These are phyloP conservation scores for Drosophila parthenogenetica DNA, from an alignment of 2,888 invertebrate genomes.

Conservation along the genomic window DNA sequence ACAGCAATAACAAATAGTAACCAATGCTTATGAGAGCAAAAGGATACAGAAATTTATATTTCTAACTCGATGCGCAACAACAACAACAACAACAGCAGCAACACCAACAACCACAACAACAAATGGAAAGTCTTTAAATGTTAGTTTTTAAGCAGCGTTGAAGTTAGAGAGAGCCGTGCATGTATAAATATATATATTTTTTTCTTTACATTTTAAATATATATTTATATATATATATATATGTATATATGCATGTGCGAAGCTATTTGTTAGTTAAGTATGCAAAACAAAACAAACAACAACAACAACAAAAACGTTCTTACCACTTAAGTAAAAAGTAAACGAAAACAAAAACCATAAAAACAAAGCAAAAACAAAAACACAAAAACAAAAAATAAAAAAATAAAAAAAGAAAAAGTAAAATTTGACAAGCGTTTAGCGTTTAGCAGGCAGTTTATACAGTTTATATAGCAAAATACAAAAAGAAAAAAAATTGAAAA, in stretches of 20 bases:
- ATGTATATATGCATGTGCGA: slow-evolving; percentile 48
- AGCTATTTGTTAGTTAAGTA: slow-evolving; percentile 75
- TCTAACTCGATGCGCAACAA: slow-evolving; percentile 32
- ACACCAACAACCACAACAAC: slow-evolving; percentile 37
- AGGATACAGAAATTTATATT: slow-evolving; percentile 19
- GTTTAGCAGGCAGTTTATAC: slow-evolving; percentile 73
- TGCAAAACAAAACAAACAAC: slow-evolving; percentile 45
- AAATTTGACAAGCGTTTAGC: slow-evolving; percentile 73
- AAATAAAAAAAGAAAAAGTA: slow-evolving; percentile 47
- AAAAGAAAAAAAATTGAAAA: slow-evolving; percentile 40
- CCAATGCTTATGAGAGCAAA: slow-evolving; percentile 4
- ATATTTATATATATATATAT: slow-evolving; percentile 25
- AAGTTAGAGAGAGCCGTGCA: slow-evolving; percentile 57
- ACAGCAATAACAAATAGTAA: slow-evolving; percentile 14
- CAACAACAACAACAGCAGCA: slow-evolving; percentile 24
- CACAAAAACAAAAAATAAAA: slow-evolving; percentile 45
- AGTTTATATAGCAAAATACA: slow-evolving; percentile 71
- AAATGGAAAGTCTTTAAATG: slow-evolving; percentile 73
- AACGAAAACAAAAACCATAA: slow-evolving; percentile 57
- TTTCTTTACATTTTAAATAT: not conserved
- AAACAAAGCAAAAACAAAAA: slow-evolving; percentile 55
- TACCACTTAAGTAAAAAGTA: slow-evolving; percentile 58
- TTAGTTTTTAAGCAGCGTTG: slow-evolving; percentile 71
- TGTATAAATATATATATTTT: slow-evolving; percentile 41
- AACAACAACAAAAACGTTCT: slow-evolving; percentile 48